Percentiles rank a stretch among this genome's conserved stretches.
phyloP scores from a whole-genome alignment of 2,113 vertebrate species.

The Chrysemys picta region DNA sequence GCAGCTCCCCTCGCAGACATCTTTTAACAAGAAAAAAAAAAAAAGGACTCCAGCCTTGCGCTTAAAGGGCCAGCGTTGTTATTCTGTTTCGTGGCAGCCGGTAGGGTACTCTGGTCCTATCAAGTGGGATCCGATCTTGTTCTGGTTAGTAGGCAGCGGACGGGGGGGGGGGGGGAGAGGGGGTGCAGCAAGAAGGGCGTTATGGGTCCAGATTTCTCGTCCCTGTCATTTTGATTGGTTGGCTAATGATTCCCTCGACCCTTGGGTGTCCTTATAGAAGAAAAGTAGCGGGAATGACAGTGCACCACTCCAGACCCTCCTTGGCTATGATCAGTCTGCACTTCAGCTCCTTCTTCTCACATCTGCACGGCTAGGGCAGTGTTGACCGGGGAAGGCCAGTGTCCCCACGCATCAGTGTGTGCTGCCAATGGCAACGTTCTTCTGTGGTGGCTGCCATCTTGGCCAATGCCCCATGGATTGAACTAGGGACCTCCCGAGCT shows the following conservation, averaged over 20 bases:
- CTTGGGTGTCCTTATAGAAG: background rate
- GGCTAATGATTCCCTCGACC: background rate
- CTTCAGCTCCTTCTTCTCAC: background rate
- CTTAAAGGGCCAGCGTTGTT: conserved; percentile 67
- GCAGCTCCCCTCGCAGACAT: conserved; percentile 78
- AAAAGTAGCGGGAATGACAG: background rate
- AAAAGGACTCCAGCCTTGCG: background rate
- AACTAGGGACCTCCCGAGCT: background rate
- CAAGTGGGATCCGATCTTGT: background rate
- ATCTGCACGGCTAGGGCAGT: background rate
- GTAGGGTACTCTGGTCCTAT: background rate
- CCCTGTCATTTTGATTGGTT: background rate
- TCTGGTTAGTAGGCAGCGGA: background rate
- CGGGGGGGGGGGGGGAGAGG: fast-evolving
- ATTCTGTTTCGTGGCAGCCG: fast-evolving
- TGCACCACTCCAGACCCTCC: background rate
- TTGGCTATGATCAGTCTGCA: background rate
- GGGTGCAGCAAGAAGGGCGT: background rate
- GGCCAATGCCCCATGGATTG: background rate
- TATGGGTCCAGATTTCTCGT: background rate
- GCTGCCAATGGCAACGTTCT: background rate
- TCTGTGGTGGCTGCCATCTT: background rate
- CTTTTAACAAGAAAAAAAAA: conserved; percentile 69
- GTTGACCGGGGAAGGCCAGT: background rate
- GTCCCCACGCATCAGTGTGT: background rate